Evolutionary conservation across 2,797 vertebrate genomes (phyloP).

Genomic region (Coregonus ussuriensis): DNA sequence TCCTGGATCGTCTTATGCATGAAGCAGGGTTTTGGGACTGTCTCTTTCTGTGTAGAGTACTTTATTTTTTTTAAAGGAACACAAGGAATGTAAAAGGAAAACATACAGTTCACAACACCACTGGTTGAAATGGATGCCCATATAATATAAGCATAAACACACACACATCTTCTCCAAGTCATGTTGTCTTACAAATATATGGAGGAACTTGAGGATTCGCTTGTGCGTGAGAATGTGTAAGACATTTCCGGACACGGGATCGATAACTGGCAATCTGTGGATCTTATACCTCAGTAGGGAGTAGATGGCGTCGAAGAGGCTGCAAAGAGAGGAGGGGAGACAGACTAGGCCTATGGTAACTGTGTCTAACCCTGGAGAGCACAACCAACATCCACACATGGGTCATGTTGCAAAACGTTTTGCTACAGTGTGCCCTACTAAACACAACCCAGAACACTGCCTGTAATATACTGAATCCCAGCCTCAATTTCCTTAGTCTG

Average conservation of each 20-base stretch:
- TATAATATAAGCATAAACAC: neutral
- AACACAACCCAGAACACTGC: neutral
- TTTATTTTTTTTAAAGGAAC: neutral
- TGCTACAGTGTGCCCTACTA: neutral
- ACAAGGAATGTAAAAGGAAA: neutral
- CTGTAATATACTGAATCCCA: no score
- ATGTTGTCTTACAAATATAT: slow-evolving; percentile 86
- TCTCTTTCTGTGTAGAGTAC: slow-evolving; percentile 69
- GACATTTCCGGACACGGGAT: slow-evolving; percentile 85
- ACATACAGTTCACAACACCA: neutral
- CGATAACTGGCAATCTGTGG: slow-evolving; percentile 90
- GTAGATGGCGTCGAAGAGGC: slow-evolving; percentile 77
- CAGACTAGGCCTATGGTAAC: neutral
- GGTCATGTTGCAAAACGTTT: no score
- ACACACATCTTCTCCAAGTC: neutral
- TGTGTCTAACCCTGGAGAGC: neutral
- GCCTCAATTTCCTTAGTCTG: no score
- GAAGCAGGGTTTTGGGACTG: slow-evolving; percentile 82
- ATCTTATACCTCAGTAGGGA: slow-evolving; percentile 83
- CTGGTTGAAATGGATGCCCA: neutral
- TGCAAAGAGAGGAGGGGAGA: slow-evolving; percentile 24
- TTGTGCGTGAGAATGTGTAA: slow-evolving; percentile 94
- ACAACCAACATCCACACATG: neutral
- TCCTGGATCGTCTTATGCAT: slow-evolving; percentile 82
- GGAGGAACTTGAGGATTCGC: slow-evolving; percentile 92